Evolutionary conservation across 1,140 invertebrate genomes (phyloP), one percentile per base, ranked within the genome.

Genomic region (Adoxophyes honmai): DNA sequence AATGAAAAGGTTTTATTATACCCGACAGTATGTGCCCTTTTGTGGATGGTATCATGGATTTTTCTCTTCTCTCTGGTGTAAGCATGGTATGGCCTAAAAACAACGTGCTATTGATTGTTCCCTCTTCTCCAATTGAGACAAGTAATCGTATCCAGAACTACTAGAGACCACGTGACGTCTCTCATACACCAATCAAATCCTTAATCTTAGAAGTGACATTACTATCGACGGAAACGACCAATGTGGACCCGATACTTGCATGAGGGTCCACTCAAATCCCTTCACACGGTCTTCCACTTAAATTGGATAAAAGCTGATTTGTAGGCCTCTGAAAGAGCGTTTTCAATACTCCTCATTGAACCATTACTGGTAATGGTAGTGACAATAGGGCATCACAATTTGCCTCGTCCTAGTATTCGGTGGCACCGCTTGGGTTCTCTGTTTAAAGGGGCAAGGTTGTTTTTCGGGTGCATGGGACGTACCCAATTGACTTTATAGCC

Each of bases 311-410:
- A 80, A 70, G 69, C 66, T 72, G 73, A 80, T 80, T 78, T 76
- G 77, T 80, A 70, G 72, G 74, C 77, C 73, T 68, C 71, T 79
- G 72, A 77, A 81, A 80, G 73, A 81, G 75, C 81, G 77, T 78
- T 83, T 81, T 83, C 84, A 86, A 86, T 86, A 84, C 81, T 81
- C 68, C 73, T 82, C 73, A 82, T 84, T 86, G 78, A 78, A 70
- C 82, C 76, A 84, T 87, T 87, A 83, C 62, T 58, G 73, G 65
- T 84, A 87, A 85, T 87, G 65, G 81, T 69, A 73, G 66, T 73
- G 70, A 87, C 84, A 87, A 87, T 84, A 83, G 82, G 71, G 68
- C 75, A 81, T 86, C 75, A 86, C 81, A 83, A 86, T 84, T 86
- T 86, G 81, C 81, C 78, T 79, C 75, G 69, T 70, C 60, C 38